phyloP scores from a whole-genome alignment of 1,140 invertebrate genomes.

The Drosophila busckii region DNA sequence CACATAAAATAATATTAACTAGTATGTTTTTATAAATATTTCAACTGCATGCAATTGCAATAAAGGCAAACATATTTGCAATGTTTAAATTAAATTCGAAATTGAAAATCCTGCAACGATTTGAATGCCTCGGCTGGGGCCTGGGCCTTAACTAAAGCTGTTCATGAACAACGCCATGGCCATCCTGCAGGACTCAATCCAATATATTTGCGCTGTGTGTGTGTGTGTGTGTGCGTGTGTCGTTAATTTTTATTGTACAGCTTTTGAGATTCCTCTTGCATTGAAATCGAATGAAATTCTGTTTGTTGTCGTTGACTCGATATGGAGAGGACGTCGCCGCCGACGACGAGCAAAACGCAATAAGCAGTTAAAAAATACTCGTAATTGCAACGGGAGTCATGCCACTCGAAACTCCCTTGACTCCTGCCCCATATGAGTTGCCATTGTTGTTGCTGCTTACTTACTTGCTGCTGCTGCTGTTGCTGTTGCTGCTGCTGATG shows the following conservation, averaged over 20 bases:
- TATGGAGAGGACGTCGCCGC: slow-evolving; percentile 3
- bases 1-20: too few relatives aligned
- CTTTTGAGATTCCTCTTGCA: slow-evolving; percentile 67
- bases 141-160: too few relatives aligned
- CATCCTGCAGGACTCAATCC: slow-evolving; percentile 11
- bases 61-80: too few relatives aligned
- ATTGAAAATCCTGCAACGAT: too few relatives aligned
- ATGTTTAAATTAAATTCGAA: too few relatives aligned
- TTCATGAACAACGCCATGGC: too few relatives aligned
- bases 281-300: slow-evolving; percentile 76
- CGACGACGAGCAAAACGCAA: slow-evolving; percentile 62
- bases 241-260: slow-evolving; percentile 71
- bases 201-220: slow-evolving; percentile 61
- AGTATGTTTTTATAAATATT: neutral
- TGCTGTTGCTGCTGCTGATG: slow-evolving; percentile 21
- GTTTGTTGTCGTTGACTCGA: slow-evolving; percentile 44
- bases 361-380: slow-evolving; percentile 77
- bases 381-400: slow-evolving; percentile 66
- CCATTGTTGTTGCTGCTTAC: slow-evolving; percentile 37
- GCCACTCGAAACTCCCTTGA: slow-evolving; percentile 46
- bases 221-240: slow-evolving; percentile 54
- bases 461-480: neutral
- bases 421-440: slow-evolving; percentile 67
- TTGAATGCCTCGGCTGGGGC: too few relatives aligned
- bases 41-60: too few relatives aligned